Evolutionary conservation across 1,140 invertebrate species (phyloP).

Genomic region (Drosophila sp.): DNA sequence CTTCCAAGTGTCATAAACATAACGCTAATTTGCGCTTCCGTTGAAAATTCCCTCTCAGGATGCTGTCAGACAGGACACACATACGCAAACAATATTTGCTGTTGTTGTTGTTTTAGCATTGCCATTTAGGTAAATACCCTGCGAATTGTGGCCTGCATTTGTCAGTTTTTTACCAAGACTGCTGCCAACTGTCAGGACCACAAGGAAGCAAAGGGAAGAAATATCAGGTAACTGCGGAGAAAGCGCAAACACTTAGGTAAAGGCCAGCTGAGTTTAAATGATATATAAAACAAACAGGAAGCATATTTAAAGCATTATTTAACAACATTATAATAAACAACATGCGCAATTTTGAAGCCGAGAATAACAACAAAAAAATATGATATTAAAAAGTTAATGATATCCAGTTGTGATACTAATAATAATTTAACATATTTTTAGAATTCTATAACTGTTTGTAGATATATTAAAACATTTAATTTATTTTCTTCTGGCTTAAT

Average conservation of each 20-base stretch:
- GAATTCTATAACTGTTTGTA: too few relatives aligned
- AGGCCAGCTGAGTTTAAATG: neutral
- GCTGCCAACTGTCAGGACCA: constrained; percentile 18
- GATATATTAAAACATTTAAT: too few relatives aligned
- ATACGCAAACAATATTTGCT: constrained; percentile 29
- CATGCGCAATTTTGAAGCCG: too few relatives aligned
- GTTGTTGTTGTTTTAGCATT: constrained; percentile 20
- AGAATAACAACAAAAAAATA: too few relatives aligned
- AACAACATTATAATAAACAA: too few relatives aligned
- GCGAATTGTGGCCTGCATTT: constrained; percentile 56
- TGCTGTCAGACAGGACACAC: constrained; percentile 51
- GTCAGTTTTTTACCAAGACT: constrained; percentile 75
- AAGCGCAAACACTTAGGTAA: constrained; percentile 33
- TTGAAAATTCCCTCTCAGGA: constrained; percentile 73
- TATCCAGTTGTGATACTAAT: too few relatives aligned
- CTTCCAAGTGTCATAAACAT: constrained; percentile 70
- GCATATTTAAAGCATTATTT: too few relatives aligned
- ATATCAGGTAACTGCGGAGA: constrained; percentile 60
- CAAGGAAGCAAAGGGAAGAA: constrained; percentile 22
- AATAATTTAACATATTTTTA: too few relatives aligned
- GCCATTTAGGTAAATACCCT: constrained; percentile 74
- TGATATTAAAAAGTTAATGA: too few relatives aligned
- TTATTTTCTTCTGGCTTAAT: too few relatives aligned
- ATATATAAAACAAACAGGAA: neutral
- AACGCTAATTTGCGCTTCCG: constrained; percentile 78